A percentile compares a stretch with the other conserved stretches of the same genome.
Evolutionary conservation across 2,113 vertebrate species (phyloP).

Genomic region (Canis aureus): DNA sequence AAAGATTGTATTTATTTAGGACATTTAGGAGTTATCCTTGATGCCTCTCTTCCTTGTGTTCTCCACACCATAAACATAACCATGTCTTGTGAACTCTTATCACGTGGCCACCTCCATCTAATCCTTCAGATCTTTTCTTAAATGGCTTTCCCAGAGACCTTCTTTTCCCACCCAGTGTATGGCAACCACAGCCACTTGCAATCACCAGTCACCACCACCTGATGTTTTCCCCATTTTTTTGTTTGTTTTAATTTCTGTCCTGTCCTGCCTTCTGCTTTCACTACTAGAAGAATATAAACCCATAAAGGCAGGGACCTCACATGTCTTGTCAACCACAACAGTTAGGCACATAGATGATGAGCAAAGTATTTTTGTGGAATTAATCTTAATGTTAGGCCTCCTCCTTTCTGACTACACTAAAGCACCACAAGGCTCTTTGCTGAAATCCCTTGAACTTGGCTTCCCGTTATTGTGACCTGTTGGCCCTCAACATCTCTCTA

Average conservation of each 20-base stretch:
- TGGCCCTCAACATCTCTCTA: background rate
- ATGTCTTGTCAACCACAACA: background rate
- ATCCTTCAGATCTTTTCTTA: background rate
- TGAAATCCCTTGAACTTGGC: no score
- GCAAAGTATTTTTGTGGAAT: background rate
- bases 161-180: background rate
- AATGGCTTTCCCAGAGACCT: background rate
- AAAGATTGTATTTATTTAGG: no score
- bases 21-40: background rate
- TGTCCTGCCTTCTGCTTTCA: background rate
- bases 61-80: no score
- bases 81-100: background rate
- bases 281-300: background rate
- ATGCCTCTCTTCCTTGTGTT: background rate
- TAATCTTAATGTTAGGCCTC: background rate
- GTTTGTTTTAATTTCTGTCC: background rate
- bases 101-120: accelerated
- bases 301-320: background rate
- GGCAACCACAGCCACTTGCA: background rate
- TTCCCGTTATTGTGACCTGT: background rate
- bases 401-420: background rate
- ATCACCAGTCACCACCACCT: background rate
- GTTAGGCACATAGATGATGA: background rate
- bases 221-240: background rate
- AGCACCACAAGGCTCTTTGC: background rate